phyloP scores from a whole-genome alignment of 2,113 vertebrate species.

The Mus spicilegus region DNA sequence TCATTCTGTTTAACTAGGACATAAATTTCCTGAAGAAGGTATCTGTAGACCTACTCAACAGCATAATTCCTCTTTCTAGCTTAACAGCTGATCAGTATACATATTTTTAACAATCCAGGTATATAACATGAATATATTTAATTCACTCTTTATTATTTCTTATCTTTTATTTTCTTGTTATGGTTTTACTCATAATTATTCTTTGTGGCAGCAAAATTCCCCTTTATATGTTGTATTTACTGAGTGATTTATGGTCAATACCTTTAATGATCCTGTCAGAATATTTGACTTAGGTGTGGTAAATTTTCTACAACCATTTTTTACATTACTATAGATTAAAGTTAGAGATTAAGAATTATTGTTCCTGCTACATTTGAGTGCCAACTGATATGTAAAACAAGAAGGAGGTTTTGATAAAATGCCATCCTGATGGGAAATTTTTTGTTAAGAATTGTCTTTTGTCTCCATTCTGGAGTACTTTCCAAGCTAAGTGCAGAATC shows the following conservation, averaged over 20 bases:
- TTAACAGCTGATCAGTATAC: background rate
- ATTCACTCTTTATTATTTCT: conserved; percentile 21
- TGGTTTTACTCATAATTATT: background rate
- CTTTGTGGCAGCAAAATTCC: background rate
- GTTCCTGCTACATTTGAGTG: background rate
- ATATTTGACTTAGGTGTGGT: background rate
- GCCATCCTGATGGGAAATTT: background rate
- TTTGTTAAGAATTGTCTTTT: background rate
- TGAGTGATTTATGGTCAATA: background rate
- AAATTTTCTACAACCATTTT: conserved; percentile 21
- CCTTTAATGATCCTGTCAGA: background rate
- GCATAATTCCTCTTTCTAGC: background rate
- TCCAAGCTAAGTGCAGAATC: background rate
- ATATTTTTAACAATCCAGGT: background rate
- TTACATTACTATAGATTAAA: background rate
- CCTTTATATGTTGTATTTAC: background rate
- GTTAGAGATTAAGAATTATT: background rate
- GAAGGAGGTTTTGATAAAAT: background rate
- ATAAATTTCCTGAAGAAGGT: background rate
- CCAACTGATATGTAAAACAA: background rate
- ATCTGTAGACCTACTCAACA: background rate
- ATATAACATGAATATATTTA: background rate
- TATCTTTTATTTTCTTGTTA: background rate
- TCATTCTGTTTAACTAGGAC: conserved; percentile 22
- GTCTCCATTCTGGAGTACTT: background rate